phyloP scores from a whole-genome alignment of 2,113 vertebrate species.

The Amazona guildingii region DNA sequence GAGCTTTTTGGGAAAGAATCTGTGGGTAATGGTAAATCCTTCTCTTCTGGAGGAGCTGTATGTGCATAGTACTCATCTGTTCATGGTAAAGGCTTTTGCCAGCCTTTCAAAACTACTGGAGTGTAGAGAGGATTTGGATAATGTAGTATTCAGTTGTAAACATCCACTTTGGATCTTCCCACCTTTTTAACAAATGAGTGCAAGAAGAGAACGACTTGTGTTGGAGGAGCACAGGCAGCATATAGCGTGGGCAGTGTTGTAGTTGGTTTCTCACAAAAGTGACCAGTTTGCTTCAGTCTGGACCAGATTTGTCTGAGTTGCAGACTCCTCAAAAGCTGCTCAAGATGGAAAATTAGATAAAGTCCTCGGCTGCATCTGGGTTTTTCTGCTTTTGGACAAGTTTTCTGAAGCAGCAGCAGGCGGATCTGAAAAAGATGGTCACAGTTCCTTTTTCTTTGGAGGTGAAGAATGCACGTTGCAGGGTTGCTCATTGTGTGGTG shows the following conservation, averaged over 20 bases:
- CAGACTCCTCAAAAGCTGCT: not conserved
- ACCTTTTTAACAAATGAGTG: not conserved
- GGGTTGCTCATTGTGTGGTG: not conserved
- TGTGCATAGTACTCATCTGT: not conserved
- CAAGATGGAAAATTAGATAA: not conserved
- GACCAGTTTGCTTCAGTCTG: not conserved
- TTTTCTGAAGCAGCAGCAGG: not conserved
- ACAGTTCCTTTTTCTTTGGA: not conserved
- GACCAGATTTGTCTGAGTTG: not conserved
- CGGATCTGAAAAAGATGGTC: not conserved
- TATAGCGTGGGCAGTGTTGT: rapidly evolving
- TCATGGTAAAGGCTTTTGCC: not conserved
- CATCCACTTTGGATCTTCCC: not conserved
- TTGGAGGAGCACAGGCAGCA: not conserved
- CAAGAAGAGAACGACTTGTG: not conserved
- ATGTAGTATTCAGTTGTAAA: not conserved
- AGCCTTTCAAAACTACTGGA: not conserved
- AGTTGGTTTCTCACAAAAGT: not conserved
- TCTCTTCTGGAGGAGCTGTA: not conserved
- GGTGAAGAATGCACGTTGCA: not conserved
- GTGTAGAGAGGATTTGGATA: not conserved
- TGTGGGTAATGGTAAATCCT: not conserved
- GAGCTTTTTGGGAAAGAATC: not conserved
- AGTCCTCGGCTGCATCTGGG: rapidly evolving
- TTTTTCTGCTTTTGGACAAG: not conserved